Evolutionary conservation across 2,113 vertebrate species (phyloP), one percentile per base, ranked within the genome.

Genomic region (Mormyrus iriodes): DNA sequence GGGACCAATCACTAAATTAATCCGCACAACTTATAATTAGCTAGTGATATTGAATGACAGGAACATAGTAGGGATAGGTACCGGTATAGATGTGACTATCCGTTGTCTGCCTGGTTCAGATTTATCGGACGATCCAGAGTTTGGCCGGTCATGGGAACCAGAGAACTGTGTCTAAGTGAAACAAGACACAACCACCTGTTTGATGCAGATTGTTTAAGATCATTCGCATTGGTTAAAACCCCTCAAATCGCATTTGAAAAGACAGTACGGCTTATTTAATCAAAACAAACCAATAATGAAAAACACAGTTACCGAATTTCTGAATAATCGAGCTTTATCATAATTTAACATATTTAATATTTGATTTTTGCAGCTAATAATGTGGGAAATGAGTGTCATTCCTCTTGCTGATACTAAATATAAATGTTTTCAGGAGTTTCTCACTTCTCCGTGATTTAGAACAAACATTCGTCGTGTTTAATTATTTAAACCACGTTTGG

Each of bases 41-140:
- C n/a, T 84, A 27, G 76, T 24, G 9, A 55, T 46, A 46, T 31
- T 21, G 52, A 79, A 46, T 8, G n/a, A 87, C 3, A 52, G 88
- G 89, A 88, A 92, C 76, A 65, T 52, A 10, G 19, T 31, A 90
- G 90, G 92, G 91, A 94, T 92, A 92, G 93, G 84, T 95, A 95
- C 96, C 94, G 95, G 95, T 92, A 96, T 95, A 88, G 95, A 95
- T 89, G 95, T 93, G 95, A 96, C 95, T 83, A 93, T 96, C 52
- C 91, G 94, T 93, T 94, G 93, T 93, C 91, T 95, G 92, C 89
- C 87, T 93, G 87, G 91, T 88, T 93, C 93, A 93, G 93, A 94
- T 93, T 95, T 95, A 94, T 92, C 94, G 91, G 94, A 95, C 86
- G 94, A 93, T 94, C 94, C 95, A 89, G 93, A 93, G 90, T 95